phyloP scores from a whole-genome alignment of 2,113 vertebrate genomes.

The Quiscalus mexicanus region DNA sequence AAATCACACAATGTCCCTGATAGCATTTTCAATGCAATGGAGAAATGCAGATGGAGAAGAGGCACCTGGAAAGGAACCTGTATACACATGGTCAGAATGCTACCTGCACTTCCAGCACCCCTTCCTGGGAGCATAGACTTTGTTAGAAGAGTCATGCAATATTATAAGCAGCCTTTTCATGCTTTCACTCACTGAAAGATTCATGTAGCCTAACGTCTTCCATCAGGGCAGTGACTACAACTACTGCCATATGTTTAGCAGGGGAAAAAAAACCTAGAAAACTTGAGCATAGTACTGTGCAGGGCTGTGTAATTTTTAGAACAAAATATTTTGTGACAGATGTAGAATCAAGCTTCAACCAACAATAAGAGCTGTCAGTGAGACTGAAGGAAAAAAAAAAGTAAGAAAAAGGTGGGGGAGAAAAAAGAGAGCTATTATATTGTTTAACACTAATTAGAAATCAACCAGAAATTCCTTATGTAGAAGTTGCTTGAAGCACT shows the following conservation, averaged over 20 bases:
- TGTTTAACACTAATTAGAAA: background rate
- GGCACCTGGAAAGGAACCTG: background rate
- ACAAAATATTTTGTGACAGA: background rate
- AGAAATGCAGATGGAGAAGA: background rate
- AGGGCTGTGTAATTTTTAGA: background rate
- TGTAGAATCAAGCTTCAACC: background rate
- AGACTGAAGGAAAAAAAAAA: background rate
- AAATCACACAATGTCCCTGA: background rate
- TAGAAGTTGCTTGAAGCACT: background rate
- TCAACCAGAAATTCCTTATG: background rate
- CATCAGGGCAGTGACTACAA: background rate
- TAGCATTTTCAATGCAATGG: fast-evolving
- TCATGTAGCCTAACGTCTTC: background rate
- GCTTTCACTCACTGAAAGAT: background rate
- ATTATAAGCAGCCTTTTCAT: background rate
- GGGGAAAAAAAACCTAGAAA: background rate
- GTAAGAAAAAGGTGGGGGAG: background rate
- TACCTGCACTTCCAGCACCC: background rate
- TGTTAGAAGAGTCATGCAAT: background rate
- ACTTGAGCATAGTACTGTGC: background rate
- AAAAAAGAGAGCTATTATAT: background rate
- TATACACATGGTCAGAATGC: background rate
- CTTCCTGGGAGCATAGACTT: background rate
- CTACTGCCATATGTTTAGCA: background rate
- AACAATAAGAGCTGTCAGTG: background rate